These are phyloP conservation scores for Xiphophorus maculatus DNA, from an alignment of 2,113 vertebrate genomes.

Conservation along the genomic window DNA sequence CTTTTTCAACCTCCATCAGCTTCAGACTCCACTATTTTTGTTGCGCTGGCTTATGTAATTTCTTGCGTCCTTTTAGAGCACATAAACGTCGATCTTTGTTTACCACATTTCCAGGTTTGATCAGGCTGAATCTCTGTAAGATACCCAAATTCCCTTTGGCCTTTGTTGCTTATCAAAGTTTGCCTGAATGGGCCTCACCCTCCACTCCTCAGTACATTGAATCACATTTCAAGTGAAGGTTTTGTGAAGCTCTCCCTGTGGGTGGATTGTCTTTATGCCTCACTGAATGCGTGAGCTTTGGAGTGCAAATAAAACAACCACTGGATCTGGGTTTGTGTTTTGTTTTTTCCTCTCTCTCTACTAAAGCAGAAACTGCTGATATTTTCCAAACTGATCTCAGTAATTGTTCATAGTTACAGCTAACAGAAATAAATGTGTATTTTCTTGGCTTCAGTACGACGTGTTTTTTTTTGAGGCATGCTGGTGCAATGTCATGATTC, in stretches of 20 bases:
- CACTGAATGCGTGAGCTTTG: constrained; percentile 60
- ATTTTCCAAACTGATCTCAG: constrained; percentile 10
- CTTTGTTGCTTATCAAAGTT: constrained; percentile 65
- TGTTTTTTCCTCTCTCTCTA: not conserved
- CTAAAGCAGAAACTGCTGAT: constrained; percentile 10
- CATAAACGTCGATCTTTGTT: constrained; percentile 32
- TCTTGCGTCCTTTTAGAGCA: constrained; percentile 29
- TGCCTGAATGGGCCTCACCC: constrained; percentile 65
- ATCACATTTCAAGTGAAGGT: constrained; percentile 72
- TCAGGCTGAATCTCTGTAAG: constrained; percentile 38
- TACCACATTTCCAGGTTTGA: constrained; percentile 40
- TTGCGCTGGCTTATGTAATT: constrained; percentile 2
- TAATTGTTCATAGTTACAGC: constrained; percentile 8
- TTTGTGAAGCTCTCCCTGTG: constrained; percentile 71
- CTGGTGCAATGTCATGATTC: constrained; percentile 64
- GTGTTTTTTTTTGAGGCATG: constrained; percentile 7
- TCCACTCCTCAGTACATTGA: constrained; percentile 52
- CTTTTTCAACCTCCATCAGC: not conserved
- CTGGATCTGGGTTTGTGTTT: constrained; percentile 12
- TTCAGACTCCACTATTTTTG: not conserved
- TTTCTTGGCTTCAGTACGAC: not conserved
- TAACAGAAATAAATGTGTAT: not conserved
- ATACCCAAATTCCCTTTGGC: constrained; percentile 34
- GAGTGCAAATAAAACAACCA: constrained; percentile 42
- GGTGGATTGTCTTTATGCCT: constrained; percentile 61